Conservation (phyloP, 2,113 vertebrate genomes). For the Cebus imitator region DNA sequence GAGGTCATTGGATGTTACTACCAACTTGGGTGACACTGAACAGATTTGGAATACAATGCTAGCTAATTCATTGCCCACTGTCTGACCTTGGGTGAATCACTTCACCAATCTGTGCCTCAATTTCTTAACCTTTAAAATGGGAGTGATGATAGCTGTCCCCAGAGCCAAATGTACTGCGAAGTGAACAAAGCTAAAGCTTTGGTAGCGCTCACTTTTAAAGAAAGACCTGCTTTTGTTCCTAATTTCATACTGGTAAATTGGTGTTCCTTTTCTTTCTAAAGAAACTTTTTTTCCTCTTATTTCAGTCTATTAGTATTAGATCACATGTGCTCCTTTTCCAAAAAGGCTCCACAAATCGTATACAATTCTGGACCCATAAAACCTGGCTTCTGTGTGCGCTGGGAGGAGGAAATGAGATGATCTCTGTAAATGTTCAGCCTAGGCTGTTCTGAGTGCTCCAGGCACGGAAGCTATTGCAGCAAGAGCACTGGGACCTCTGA, state of each 20-base stretch:
- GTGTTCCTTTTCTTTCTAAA: not conserved
- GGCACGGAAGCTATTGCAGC: not conserved
- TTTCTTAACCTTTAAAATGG: not conserved
- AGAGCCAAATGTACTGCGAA: not conserved
- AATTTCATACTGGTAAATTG: not conserved
- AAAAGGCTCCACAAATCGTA: not conserved
- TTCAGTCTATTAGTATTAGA: too few species aligned
- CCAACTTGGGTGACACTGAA: too few species aligned
- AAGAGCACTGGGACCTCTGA: fast-evolving
- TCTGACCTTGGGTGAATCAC: not conserved
- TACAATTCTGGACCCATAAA: not conserved
- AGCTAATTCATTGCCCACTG: not conserved
- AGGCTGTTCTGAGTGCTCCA: not conserved
- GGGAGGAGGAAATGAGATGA: not conserved
- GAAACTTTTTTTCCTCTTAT: too few species aligned
- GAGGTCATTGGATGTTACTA: not conserved
- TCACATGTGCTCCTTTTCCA: not conserved
- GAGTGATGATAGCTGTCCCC: not conserved
- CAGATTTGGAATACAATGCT: not conserved
- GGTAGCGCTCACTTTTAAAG: not conserved
- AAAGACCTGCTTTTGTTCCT: not conserved
- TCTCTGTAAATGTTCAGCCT: fast-evolving
- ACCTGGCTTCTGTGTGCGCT: not conserved
- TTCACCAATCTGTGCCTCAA: not conserved
- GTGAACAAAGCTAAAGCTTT: not conserved